phyloP scores from a whole-genome alignment of 2,888 invertebrate species.

The Oscheius onirici region DNA sequence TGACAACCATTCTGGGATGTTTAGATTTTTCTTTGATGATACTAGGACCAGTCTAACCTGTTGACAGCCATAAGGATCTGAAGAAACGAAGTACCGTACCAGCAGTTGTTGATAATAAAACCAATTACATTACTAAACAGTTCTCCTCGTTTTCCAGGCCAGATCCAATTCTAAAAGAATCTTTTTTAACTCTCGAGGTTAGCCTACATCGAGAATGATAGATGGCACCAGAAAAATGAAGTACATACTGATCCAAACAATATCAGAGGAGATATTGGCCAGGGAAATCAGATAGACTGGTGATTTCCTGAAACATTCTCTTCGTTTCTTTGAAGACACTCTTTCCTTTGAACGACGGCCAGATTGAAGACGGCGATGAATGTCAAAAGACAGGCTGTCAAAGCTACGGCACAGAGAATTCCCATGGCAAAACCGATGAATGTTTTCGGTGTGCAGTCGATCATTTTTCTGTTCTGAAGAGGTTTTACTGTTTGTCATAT shows the following conservation, averaged over 20 bases:
- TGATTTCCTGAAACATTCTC: constrained; percentile 4
- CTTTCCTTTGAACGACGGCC: constrained; percentile 16
- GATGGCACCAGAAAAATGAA: constrained; percentile 23
- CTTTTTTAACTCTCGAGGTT: not conserved
- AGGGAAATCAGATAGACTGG: constrained; percentile 22
- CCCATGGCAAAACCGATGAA: constrained; percentile 23
- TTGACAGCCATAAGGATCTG: constrained; percentile 23
- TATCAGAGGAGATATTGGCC: constrained; percentile 19
- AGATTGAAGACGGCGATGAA: constrained; percentile 20
- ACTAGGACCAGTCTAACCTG: not conserved
- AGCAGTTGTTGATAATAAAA: constrained; percentile 24
- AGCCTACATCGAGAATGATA: constrained; percentile 11
- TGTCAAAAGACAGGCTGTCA: not conserved
- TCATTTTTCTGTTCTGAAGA: not conserved
- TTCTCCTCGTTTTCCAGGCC: constrained; percentile 14
- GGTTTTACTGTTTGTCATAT: not conserved
- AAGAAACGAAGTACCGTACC: constrained; percentile 22
- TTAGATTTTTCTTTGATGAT: not conserved
- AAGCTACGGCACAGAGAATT: not conserved
- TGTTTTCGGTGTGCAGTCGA: constrained; percentile 4
- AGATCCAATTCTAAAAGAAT: constrained; percentile 13
- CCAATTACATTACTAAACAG: constrained; percentile 25
- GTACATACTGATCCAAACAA: constrained; percentile 26
- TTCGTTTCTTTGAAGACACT: not conserved
- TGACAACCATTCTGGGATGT: constrained; percentile 5